Percentiles rank a stretch among this genome's conserved stretches.
Evolutionary conservation across 1,140 invertebrate genomes (phyloP).

Genomic region (Lepidurus apus): DNA sequence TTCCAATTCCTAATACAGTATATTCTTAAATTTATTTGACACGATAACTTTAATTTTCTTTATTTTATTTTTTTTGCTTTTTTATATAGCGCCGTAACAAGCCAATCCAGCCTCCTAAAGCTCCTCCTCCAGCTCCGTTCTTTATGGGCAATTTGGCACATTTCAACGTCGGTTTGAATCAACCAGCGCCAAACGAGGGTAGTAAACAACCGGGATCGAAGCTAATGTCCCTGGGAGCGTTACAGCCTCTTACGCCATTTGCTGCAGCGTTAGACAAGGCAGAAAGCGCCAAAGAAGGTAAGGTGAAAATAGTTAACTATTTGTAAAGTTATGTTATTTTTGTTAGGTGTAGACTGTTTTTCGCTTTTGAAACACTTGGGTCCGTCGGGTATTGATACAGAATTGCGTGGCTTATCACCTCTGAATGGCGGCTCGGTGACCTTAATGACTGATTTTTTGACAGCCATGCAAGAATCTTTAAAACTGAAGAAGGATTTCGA

Average conservation of each 20-base stretch:
- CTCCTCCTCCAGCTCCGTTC: slow-evolving; percentile 82
- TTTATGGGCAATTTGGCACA: slow-evolving; percentile 87
- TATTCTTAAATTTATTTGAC: not conserved
- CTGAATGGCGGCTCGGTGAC: slow-evolving; percentile 61
- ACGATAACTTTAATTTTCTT: not conserved
- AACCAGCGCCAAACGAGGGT: slow-evolving; percentile 20
- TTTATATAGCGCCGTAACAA: slow-evolving; percentile 66
- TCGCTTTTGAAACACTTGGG: slow-evolving; percentile 71
- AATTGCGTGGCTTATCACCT: slow-evolving; percentile 73
- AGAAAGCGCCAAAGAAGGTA: slow-evolving; percentile 36
- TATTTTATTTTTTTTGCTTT: slow-evolving; percentile 11
- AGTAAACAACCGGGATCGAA: slow-evolving; percentile 35
- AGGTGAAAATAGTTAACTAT: not conserved
- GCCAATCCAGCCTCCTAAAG: slow-evolving; percentile 73
- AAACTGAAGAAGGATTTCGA: slow-evolving; percentile 79
- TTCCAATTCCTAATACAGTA: not conserved
- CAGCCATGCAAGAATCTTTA: slow-evolving; percentile 66
- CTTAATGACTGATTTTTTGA: slow-evolving; percentile 72
- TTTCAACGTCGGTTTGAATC: slow-evolving; percentile 43
- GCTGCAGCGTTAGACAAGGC: slow-evolving; percentile 38
- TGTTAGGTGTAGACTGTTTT: slow-evolving; percentile 51
- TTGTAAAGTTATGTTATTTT: not conserved
- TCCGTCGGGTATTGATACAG: slow-evolving; percentile 81
- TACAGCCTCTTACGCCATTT: slow-evolving; percentile 37
- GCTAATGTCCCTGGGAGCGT: slow-evolving; percentile 25